Base-by-base conservation (phyloP, 2,888 invertebrate species). In the Trisateles emortualis region DNA sequence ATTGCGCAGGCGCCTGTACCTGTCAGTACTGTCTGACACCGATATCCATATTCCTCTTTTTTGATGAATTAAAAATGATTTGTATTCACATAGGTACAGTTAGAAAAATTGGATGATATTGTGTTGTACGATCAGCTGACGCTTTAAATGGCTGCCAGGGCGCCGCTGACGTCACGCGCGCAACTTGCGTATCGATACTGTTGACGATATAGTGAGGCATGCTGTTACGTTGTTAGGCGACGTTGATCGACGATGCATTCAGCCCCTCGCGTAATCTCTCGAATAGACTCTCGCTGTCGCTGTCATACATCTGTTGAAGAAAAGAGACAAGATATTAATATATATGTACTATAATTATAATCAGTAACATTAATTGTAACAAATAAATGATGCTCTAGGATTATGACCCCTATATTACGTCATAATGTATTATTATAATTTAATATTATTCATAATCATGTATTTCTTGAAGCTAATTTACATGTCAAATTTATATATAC, bases 231-330 rank as follows among this genome's bases (percentile, higher is more conserved):
- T n/a, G 52, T 83, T 79, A 87, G 52, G 84, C 84, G 53, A 86
- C 85, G 73, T 86, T 81, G 66, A 84, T 81, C 24, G 80, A 49
- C 10, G 53, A 30, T 3, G 44, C 67, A 68, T 68, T 81, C 47
- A 64, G 64, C 52, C 54, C 75, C 36, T 81, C 80, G 3, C 72
- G 78, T 11, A 83, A 64, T 57, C 74, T 78, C 56, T 86, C 86
- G 75, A 84, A 88, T 14, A 88, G 55, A 24, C 72, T 78, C 55
- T 87, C 87, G 39, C 81, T 40, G 9, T 48, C 53, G 13, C 67
- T 84, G 59, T 88, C 88, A 48, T 76, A 82, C 59, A 60, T 72
- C 77, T 73, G 62, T 16, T 48, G 49, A 39, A 64, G 62, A 66
- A 39, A 60, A 64, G 35, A 55, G 56, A 22, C 41, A 52, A 33